Evolutionary conservation across 2,888 invertebrate genomes (phyloP), one percentile per base, ranked within the genome.

Genomic region (Augiades crinisus): DNA sequence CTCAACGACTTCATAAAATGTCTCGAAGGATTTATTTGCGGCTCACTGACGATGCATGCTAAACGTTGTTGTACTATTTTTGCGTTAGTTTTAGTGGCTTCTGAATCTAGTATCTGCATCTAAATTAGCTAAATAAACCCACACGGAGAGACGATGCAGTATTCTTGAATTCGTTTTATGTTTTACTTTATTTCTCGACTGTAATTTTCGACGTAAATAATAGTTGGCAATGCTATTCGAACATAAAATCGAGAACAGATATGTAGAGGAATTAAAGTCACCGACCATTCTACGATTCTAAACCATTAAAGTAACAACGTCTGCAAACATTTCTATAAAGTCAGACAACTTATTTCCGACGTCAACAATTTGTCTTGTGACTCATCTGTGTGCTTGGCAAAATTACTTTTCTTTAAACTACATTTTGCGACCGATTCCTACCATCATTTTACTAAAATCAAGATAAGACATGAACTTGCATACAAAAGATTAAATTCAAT

Each of bases 1-100:
- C 72, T 70, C 60, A 70, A 70, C 68, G 63, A 66, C 68, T 69
- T 73, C 66, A 72, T 72, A 73, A 58, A 64, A 61, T 60, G 65
- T 67, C 65, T 64, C 60, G 63, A 63, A 58, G 60, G 58, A 68
- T 71, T 72, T 69, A 65, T 56, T 53, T 51, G 53, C 47, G 49
- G 41, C 56, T 47, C 46, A 46, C 53, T 41, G 46, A 51, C 44
- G 53, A 51, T 44, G 50, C 50, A 49, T 53, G 52, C 47, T 52
- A 50, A 53, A 53, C 41, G 50, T 56, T 53, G 43, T 49, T 41
- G 31, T 47, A 31, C 33, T 49, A 49, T 49, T 49, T 49, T 49
- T 47, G 38, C 31, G 6, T 38, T 41, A 33, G 40, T 41, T 34
- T 41, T 16, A 47, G 31, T 10, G 10, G 21, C 41, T 49, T 49